phyloP scores from a whole-genome alignment of 2,113 vertebrate genomes.

The Dicerorhinus sumatrensis region DNA sequence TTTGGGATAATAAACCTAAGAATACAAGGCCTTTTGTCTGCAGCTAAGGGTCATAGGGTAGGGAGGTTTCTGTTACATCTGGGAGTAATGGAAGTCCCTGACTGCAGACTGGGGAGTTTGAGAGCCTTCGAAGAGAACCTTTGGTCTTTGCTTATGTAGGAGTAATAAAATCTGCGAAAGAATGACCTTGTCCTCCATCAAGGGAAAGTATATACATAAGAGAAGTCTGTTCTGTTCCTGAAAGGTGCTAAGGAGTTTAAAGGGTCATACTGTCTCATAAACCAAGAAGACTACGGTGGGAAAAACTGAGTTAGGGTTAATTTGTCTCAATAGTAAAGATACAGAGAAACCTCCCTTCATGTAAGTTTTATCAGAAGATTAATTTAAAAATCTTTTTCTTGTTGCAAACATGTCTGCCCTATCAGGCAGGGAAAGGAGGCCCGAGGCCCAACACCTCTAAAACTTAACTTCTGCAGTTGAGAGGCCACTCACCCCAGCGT shows the following conservation, averaged over 20 bases:
- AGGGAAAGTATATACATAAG: neutral
- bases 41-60: neutral
- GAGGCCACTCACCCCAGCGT: neutral
- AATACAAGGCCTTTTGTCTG: neutral
- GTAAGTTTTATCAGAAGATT: neutral
- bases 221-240: neutral
- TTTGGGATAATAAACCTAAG: neutral
- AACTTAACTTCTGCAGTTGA: neutral
- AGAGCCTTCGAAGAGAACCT: neutral
- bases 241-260: neutral
- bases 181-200: neutral
- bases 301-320: neutral
- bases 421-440: neutral
- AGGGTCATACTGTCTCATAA: neutral
- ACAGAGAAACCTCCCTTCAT: neutral
- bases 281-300: neutral
- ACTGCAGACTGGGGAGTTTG: neutral
- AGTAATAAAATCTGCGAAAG: neutral
- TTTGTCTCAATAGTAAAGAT: neutral
- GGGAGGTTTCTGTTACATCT: neutral
- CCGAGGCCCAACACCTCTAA: neutral
- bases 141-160: neutral
- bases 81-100: neutral
- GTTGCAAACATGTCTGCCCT: neutral
- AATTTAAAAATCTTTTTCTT: neutral